These are phyloP conservation scores for Caenorhabditis remanei DNA, from an alignment of 1,140 invertebrate genomes.

Conservation along the genomic window DNA sequence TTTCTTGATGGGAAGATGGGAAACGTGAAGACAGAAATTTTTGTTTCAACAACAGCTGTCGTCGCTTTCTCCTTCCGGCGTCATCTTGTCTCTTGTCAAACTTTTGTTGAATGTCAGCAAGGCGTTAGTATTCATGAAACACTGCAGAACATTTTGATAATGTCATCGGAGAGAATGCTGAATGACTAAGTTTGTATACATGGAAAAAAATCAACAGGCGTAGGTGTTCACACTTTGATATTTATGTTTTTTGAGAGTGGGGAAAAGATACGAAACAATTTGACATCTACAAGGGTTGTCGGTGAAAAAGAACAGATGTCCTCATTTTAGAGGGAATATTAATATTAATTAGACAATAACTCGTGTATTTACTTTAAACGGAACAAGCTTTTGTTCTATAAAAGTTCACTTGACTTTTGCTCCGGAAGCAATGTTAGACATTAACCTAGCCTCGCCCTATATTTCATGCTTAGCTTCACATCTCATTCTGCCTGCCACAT, in stretches of 20 bases:
- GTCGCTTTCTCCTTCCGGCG: constrained; percentile 4
- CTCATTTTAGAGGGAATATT: no score
- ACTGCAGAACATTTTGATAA: constrained; percentile 38
- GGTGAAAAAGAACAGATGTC: no score
- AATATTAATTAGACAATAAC: no score
- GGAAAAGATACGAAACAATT: no score
- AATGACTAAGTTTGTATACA: not conserved
- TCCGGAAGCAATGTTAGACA: not conserved
- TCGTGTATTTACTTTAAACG: not conserved
- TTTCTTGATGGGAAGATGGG: constrained; percentile 42
- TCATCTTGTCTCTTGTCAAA: constrained; percentile 28
- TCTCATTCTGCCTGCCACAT: not conserved
- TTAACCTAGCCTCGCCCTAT: not conserved
- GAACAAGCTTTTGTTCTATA: not conserved
- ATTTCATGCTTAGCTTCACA: constrained; percentile 42
- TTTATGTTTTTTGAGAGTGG: no score
- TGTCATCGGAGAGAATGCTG: not conserved
- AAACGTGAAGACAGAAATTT: constrained; percentile 50
- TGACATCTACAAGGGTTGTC: no score
- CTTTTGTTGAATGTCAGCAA: constrained; percentile 43
- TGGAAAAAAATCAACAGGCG: not conserved
- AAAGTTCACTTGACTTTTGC: not conserved
- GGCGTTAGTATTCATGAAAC: constrained; percentile 51
- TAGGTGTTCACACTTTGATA: no score
- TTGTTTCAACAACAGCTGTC: constrained; percentile 48